These are phyloP conservation scores for Caenorhabditis japonica DNA, from an alignment of 2,888 invertebrate genomes.

Conservation along the genomic window DNA sequence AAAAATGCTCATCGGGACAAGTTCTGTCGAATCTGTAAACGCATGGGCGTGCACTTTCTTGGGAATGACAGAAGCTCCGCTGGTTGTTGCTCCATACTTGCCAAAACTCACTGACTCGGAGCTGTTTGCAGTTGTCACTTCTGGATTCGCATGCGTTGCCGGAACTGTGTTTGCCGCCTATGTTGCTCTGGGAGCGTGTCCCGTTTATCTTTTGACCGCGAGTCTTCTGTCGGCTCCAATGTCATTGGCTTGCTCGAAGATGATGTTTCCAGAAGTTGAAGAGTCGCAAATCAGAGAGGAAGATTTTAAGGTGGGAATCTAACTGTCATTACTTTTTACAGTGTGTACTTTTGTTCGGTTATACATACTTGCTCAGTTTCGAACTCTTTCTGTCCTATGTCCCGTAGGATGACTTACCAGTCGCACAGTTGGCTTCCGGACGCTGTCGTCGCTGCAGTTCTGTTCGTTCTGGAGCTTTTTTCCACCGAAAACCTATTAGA, in stretches of 20 bases:
- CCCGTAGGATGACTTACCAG: too few relatives aligned
- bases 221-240: conserved; percentile 97
- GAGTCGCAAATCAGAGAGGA: conserved; percentile 84
- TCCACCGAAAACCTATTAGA: too few relatives aligned
- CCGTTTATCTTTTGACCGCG: conserved; percentile 84
- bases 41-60: conserved; percentile 94
- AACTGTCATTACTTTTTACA: too few relatives aligned
- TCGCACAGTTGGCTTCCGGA: too few relatives aligned
- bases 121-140: conserved; percentile 91
- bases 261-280: conserved; percentile 92
- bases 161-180: conserved; percentile 90
- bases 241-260: conserved; percentile 89
- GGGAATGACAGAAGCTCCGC: conserved; percentile 86
- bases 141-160: conserved; percentile 96
- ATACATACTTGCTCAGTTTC: too few relatives aligned
- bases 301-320: conserved; percentile 82
- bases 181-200: conserved; percentile 80
- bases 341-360: too few relatives aligned
- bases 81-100: conserved; percentile 90
- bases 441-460: too few relatives aligned
- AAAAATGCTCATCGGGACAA: conserved; percentile 84
- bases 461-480: too few relatives aligned
- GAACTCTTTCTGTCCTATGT: too few relatives aligned
- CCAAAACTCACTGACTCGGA: conserved; percentile 89
- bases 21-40: conserved; percentile 93